Conservation (phyloP, 2,888 invertebrate species). For the Chouioia cunea region DNA sequence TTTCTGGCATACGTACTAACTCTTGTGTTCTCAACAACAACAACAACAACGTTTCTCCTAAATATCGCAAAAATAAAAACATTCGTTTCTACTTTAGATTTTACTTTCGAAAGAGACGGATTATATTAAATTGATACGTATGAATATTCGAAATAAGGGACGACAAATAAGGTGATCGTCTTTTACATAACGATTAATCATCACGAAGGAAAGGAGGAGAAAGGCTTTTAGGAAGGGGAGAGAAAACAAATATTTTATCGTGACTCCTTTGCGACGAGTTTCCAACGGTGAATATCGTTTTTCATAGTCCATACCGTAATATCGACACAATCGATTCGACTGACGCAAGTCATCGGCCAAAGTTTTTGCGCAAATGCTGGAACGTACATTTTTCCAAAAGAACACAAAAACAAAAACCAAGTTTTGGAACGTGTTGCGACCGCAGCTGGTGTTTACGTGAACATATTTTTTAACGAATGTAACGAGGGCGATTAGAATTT, state of each 20-base stretch:
- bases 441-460: too few species aligned
- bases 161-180: neutral
- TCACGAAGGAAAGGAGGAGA: neutral
- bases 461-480: too few species aligned
- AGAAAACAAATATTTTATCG: constrained; percentile 6
- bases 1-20: too few species aligned
- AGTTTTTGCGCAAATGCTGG: constrained; percentile 19
- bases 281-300: constrained; percentile 27
- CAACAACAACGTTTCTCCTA: too few species aligned
- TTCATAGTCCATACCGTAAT: constrained; percentile 2
- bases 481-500: too few species aligned
- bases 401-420: constrained; percentile 14
- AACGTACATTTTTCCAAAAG: constrained; percentile 16
- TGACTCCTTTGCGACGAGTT: neutral
- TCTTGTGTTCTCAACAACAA: too few species aligned
- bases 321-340: constrained; percentile 23
- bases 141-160: neutral
- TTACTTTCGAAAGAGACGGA: too few species aligned
- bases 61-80: too few species aligned
- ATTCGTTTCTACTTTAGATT: too few species aligned
- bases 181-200: constrained; percentile 19
- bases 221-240: neutral
- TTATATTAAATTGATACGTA: neutral
- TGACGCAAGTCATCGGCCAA: constrained; percentile 25
- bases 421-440: too few species aligned